These are phyloP conservation scores for Campodea augens DNA, from an alignment of 1,140 invertebrate species.

Conservation along the genomic window DNA sequence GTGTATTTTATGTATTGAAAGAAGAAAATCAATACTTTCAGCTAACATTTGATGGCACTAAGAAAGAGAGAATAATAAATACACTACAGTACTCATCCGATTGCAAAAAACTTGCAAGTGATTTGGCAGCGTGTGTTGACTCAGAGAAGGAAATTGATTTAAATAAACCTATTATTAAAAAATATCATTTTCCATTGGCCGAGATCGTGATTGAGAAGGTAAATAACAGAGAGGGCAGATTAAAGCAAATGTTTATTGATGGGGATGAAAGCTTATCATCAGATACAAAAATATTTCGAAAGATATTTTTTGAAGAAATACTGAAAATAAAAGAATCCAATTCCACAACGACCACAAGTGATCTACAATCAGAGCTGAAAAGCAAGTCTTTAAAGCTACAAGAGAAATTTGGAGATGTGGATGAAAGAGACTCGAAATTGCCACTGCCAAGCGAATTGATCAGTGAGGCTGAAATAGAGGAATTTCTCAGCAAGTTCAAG, in stretches of 20 bases:
- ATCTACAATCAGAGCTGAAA: neutral
- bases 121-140: neutral
- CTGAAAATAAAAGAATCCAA: slow-evolving; percentile 1
- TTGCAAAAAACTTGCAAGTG: neutral
- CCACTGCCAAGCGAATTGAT: neutral
- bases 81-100: too few relatives aligned
- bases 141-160: neutral
- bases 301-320: neutral
- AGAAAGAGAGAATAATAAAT: too few relatives aligned
- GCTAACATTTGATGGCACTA: too few relatives aligned
- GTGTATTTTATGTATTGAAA: too few relatives aligned
- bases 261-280: too few relatives aligned
- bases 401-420: neutral
- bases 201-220: too few relatives aligned
- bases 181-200: neutral
- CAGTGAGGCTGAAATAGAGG: neutral
- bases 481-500: neutral
- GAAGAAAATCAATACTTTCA: too few relatives aligned
- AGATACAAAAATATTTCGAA: neutral
- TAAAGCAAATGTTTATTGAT: too few relatives aligned
- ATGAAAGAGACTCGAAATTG: neutral
- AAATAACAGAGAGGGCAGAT: too few relatives aligned
- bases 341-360: neutral
- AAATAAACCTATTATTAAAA: neutral
- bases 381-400: neutral